Evolutionary conservation across 2,888 invertebrate genomes (phyloP), one percentile per base, ranked within the genome.

Genomic region (Lasioglossum lativentre): DNA sequence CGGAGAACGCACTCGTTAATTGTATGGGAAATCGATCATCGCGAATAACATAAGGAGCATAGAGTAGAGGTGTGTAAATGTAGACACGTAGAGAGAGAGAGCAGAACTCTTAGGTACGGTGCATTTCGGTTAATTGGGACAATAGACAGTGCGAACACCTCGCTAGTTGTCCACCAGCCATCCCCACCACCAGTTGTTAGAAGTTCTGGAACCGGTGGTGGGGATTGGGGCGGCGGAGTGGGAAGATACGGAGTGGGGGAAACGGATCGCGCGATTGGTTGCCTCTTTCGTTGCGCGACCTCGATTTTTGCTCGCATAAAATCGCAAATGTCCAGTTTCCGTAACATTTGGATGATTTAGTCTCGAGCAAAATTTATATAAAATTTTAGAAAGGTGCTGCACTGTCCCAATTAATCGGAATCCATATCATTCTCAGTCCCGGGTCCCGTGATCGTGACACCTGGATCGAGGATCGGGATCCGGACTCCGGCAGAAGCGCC

Each of bases 61-160:
- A 83, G 86, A 38, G 45, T 86, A 83, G 79, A 74, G 63, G 47
- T 83, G 79, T 82, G 72, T 77, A 86, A 75, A 63, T 38, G 86
- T 86, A 86, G 86, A 27, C 27, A 82, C 75, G 76, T 86, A 86
- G 80, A 80, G 40, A 86, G 80, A 80, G 40, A 74, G 59, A 30
- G 59, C 77, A 80, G 52, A 82, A 16, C 47, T 45, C 34, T 72
- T 76, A 75, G 66, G 74, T 85, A 68, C 23, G 14, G 12, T 56
- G 56, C 56, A 56, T 56, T 56, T 12, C 56, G 56, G 56, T 56
- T 56, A 56, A 56, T 56, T 56, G 12, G 56, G 56, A 56, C 56
- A 2, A 4, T 12, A 12, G 1, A 56, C 56, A n/a, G n/a, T 56
- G n/a, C n/a, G 3, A 1, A n/a, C n/a, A 12, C 12, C n/a, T 56